Base-by-base conservation (phyloP, 2,113 vertebrate genomes). In the Tupaia tana region DNA sequence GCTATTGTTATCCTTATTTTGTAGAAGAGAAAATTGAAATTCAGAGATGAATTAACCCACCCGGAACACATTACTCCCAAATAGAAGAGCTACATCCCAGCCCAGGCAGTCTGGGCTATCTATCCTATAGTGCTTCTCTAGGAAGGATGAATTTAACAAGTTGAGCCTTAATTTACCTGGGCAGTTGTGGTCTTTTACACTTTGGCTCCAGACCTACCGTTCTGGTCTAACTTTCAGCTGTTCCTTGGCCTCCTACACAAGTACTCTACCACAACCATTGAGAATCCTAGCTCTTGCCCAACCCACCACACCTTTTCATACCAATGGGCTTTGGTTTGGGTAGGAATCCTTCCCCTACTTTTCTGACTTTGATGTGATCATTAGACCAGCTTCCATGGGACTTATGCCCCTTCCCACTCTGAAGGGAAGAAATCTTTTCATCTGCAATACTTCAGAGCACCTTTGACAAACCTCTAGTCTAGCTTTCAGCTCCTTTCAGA, bases 401-500 rank as follows among this genome's bases (percentile, higher is more conserved):
- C 16, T 27, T 85, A 91, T 83, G 58, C 6, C 6, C 11, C 43
- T 82, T 85, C 19, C 64, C 6, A 89, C 54, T 19, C 11, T 83
- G 58, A 11, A 58, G 18, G 52, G 31, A 86, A 86, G 18, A 67
- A 95, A 31, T 66, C 70, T 86, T 43, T 79, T 91, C 24, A 92
- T 75, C 56, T 54, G 25, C 18, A 88, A 20, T 81, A 27, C 2
- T 74, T 34, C n/a, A 95, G 56, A 77, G 80, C 19, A 69, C 64
- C 34, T 64, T 82, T 78, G 74, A 59, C 52, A 94, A 74, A 52
- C 66, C 52, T 73, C 43, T 77, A 83, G 34, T 79, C 59, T 92
- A 82, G 54, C 29, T 83, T 93, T 88, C 27, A 85, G 58, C n/a
- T 89, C 15, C 25, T 95, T 64, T 89, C 75, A 91, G 15, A 95